A percentile compares a stretch with the other conserved stretches of the same genome.
phyloP scores from a whole-genome alignment of 2,797 vertebrate species.

The Varecia variegata region DNA sequence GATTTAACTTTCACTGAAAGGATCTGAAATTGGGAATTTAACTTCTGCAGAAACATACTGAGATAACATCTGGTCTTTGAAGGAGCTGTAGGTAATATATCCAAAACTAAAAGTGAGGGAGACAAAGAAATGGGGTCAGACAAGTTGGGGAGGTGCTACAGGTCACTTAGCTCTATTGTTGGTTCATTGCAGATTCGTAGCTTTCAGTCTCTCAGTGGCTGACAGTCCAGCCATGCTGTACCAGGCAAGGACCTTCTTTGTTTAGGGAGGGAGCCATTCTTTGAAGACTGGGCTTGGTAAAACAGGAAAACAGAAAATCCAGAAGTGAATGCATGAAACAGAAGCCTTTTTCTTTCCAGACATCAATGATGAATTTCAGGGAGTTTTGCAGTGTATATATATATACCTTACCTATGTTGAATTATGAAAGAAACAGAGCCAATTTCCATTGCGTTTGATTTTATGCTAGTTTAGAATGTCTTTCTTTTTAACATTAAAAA shows the following conservation, averaged over 20 bases:
- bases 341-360: background rate
- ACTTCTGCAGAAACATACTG: background rate
- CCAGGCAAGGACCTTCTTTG: conserved; percentile 52
- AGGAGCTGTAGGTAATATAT: conserved; percentile 47
- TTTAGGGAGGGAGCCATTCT: conserved; percentile 44
- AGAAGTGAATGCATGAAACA: background rate
- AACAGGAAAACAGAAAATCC: conserved; percentile 46
- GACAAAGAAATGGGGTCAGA: conserved; percentile 59
- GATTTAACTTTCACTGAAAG: background rate
- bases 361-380: background rate
- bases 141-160: conserved; percentile 9
- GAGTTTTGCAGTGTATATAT: background rate
- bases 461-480: background rate
- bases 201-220: conserved; percentile 47
- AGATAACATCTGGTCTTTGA: background rate
- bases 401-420: background rate
- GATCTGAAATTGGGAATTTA: conserved; percentile 23
- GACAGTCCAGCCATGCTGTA: conserved; percentile 28
- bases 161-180: conserved; percentile 52
- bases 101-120: conserved; percentile 46
- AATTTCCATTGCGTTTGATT: background rate
- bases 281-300: conserved; percentile 30
- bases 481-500: background rate
- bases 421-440: background rate
- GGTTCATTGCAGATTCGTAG: conserved; percentile 48